Evolutionary conservation across 2,797 vertebrate genomes (phyloP).

Genomic region (Pipistrellus pygmaeus): DNA sequence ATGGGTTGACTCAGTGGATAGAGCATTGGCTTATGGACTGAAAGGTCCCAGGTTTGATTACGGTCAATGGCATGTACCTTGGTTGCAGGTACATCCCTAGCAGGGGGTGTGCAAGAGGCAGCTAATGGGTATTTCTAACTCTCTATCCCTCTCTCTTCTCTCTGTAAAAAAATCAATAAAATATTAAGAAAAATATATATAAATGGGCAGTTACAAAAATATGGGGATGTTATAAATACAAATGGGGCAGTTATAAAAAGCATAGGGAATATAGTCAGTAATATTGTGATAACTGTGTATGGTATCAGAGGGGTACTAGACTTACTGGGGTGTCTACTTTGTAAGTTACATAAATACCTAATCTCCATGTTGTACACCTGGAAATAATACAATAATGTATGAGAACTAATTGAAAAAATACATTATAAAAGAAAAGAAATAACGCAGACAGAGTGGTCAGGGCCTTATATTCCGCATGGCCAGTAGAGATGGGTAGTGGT

Average conservation of each 20-base stretch:
- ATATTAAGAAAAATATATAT: too few relatives aligned
- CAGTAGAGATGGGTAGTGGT: background rate
- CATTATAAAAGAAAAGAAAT: background rate
- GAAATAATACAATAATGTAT: background rate
- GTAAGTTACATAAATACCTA: background rate
- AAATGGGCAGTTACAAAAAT: background rate
- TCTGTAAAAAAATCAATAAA: too few relatives aligned
- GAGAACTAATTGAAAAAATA: background rate
- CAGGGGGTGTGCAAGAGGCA: too few relatives aligned
- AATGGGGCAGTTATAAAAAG: background rate
- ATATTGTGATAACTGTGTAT: background rate
- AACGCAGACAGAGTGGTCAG: background rate
- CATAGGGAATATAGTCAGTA: background rate
- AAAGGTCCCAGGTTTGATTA: too few relatives aligned
- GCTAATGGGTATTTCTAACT: too few relatives aligned
- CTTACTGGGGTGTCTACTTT: background rate
- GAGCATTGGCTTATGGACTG: too few relatives aligned
- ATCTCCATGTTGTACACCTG: background rate
- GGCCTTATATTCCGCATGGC: background rate
- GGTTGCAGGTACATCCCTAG: too few relatives aligned
- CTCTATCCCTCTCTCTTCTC: too few relatives aligned
- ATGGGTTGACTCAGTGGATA: too few relatives aligned
- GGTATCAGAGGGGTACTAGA: background rate
- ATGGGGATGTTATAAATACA: background rate
- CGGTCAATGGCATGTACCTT: too few relatives aligned